Percentiles rank a stretch among this genome's conserved stretches.
These are phyloP conservation scores for Mesochorus sp. DNA, from an alignment of 2,888 invertebrate genomes.

Conservation along the genomic window DNA sequence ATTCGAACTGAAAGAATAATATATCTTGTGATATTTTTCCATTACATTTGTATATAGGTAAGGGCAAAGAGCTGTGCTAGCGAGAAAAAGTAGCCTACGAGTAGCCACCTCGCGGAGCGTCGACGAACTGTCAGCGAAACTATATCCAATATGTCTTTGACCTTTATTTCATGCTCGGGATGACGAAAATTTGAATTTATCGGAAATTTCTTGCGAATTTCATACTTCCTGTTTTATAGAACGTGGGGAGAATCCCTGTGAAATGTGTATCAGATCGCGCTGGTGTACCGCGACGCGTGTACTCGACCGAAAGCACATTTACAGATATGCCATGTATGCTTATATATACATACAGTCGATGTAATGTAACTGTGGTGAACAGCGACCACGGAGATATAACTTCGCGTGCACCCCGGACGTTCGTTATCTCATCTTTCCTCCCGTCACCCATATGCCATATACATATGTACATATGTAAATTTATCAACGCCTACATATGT, in stretches of 20 bases:
- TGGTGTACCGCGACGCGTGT: conserved; percentile 6
- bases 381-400: conserved; percentile 18
- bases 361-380: background rate
- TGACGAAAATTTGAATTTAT: background rate
- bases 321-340: background rate
- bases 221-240: background rate
- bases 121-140: background rate
- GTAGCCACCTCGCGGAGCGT: background rate
- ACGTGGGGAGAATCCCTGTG: background rate
- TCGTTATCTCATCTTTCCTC: conserved; percentile 46
- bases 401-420: conserved; percentile 33
- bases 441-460: conserved; percentile 7
- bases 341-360: background rate
- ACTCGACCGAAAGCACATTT: background rate
- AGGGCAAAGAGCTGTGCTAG: background rate
- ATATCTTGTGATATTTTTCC: background rate
- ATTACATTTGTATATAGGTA: background rate
- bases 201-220: background rate
- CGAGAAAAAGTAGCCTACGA: background rate
- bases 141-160: background rate
- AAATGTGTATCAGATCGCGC: conserved; percentile 14
- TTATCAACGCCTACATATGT: conserved; percentile 1
- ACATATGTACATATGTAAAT: background rate
- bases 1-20: too few relatives aligned
- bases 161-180: background rate